Evolutionary conservation across 2,797 vertebrate genomes (phyloP).

Genomic region (Vireo griseus): DNA sequence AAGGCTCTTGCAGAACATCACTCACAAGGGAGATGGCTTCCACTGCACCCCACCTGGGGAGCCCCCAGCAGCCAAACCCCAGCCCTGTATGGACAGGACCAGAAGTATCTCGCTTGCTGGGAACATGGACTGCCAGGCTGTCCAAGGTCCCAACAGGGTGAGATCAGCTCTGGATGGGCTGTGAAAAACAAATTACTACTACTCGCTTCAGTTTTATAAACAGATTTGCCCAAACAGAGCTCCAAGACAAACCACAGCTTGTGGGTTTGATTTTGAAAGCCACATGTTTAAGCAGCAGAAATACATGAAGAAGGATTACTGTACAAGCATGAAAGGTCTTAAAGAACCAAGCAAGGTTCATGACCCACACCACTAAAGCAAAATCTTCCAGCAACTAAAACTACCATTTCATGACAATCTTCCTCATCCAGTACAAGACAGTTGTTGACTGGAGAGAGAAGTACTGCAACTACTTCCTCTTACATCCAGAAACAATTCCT

Average conservation of each 20-base stretch:
- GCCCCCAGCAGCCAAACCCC: too few species aligned
- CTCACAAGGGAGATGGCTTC: background rate
- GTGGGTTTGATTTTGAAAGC: background rate
- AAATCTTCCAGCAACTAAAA: background rate
- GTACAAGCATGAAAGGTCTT: background rate
- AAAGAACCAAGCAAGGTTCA: background rate
- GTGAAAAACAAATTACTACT: background rate
- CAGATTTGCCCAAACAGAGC: background rate
- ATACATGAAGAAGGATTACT: background rate
- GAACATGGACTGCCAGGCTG: rapidly evolving
- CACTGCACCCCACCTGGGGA: rapidly evolving
- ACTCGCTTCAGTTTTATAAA: background rate
- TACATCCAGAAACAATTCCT: background rate
- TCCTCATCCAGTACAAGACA: background rate
- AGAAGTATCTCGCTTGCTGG: too few species aligned
- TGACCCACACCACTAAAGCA: background rate
- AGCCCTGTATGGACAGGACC: background rate
- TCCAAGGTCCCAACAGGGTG: background rate
- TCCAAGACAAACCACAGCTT: background rate
- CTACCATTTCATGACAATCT: background rate
- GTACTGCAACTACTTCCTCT: background rate
- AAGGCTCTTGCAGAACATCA: background rate
- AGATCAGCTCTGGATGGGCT: background rate
- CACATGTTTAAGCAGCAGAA: background rate
- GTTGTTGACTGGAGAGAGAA: background rate